Base-by-base conservation (phyloP, 2,888 invertebrate genomes). In the Philereme vetulata region DNA sequence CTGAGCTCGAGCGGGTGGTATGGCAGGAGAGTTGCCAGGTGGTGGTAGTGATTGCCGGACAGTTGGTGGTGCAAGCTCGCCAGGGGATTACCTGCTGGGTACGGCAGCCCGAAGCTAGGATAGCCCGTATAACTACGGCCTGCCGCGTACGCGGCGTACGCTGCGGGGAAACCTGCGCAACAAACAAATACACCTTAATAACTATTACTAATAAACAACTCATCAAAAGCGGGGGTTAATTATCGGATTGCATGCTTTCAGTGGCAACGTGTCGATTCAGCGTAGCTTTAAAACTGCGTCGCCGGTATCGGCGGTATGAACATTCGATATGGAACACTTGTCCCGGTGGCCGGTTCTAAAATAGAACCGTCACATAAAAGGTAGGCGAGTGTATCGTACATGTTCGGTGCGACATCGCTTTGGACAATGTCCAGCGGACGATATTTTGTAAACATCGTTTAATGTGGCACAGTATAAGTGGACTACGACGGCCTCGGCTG, bases 81-180 rank as follows among this genome's bases (percentile, higher is more conserved):
- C 93, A 95, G 94, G 93, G 95, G 91, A 95, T 97, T 97, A 97
- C 97, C 97, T 97, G 98, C 96, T 90, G 98, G 98, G 94, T 98
- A 98, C 91, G 98, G 98, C 93, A 98, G 97, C 95, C 98, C 97
- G 95, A 98, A 98, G 95, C 97, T 97, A 94, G 98, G 97, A 95
- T 98, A 98, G 94, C 97, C 97, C 94, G 97, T 97, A 94, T 97
- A 98, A 92, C 98, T 97, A 93, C 98, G 96, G 93, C 97, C 97
- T 90, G 98, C 97, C 94, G 98, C 97, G 93, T 97, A 98, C 87
- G 98, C 97, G 93, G 98, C 97, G 93, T 97, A 97, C 84, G 97
- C 97, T 91, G 97, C 97, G 94, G 97, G 97, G 93, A 98, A 97
- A 94, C 97, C 97, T 97, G 95, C 69, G 72, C 77, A 90, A 89